Percentiles rank a stretch among this genome's conserved stretches.
Conservation (phyloP, 2,113 vertebrate species). For the Neomonachus schauinslandi region DNA sequence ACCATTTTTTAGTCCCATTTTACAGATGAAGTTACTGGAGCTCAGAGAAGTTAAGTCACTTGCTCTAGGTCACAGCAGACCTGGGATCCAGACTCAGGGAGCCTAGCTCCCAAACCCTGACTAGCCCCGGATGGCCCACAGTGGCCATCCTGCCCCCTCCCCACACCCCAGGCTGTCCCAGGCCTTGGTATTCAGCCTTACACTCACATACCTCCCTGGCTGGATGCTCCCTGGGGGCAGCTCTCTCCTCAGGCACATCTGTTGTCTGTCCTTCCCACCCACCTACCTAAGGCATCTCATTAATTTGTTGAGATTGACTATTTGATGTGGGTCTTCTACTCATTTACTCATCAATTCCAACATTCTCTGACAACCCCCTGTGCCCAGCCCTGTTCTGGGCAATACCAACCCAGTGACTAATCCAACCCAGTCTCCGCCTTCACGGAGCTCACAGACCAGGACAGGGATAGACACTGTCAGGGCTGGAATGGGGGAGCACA, state of each 20-base stretch:
- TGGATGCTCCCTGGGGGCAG: neutral
- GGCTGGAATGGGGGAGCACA: neutral
- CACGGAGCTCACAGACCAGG: neutral
- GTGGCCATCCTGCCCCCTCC: neutral
- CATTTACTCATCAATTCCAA: neutral
- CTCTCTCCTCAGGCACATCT: neutral
- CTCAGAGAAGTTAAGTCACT: neutral
- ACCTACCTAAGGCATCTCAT: neutral
- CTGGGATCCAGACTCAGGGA: neutral
- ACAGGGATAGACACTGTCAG: neutral
- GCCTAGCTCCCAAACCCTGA: neutral
- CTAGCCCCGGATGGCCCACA: neutral
- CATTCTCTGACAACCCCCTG: neutral
- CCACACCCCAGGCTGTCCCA: neutral
- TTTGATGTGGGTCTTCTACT: neutral
- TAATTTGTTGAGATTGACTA: neutral
- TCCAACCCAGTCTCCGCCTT: neutral
- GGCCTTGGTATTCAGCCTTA: neutral
- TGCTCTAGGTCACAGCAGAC: neutral
- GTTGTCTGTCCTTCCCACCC: neutral
- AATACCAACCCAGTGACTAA: neutral
- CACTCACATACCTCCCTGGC: neutral
- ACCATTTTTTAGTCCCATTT: neutral
- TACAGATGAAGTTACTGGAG: neutral
- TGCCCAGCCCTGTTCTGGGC: neutral